A percentile compares a stretch with the other conserved stretches of the same genome.
Conservation (phyloP, 2,113 vertebrate genomes). For the Tiliqua scincoides region DNA sequence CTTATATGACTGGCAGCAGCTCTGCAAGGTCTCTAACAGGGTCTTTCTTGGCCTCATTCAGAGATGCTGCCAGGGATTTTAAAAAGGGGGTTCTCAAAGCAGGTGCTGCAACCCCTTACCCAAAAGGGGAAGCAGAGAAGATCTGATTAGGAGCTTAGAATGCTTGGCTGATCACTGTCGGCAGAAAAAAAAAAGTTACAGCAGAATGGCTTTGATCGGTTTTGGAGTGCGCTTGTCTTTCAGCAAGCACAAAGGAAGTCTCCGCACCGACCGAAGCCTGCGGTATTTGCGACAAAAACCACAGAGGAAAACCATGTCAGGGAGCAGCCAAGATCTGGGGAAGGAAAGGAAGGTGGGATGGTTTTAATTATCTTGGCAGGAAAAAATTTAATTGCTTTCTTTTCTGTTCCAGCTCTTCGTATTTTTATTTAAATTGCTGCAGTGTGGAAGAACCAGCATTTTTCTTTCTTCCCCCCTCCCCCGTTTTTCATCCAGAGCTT, state of each 20-base stretch:
- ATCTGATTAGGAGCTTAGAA: background rate
- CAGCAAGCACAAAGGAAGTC: constrained; percentile 35
- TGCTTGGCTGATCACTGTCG: background rate
- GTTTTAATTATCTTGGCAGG: background rate
- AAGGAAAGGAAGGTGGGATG: background rate
- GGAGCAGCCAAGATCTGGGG: constrained; percentile 33
- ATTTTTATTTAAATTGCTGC: background rate
- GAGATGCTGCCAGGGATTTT: no score
- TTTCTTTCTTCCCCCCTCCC: no score
- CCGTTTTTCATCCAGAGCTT: background rate
- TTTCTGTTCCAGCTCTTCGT: constrained; percentile 11
- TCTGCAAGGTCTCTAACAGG: no score
- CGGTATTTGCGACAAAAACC: background rate
- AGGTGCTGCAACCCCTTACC: no score
- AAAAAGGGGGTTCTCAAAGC: no score
- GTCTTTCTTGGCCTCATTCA: no score
- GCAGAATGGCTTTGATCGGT: no score
- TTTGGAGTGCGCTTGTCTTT: background rate
- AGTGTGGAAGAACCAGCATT: background rate
- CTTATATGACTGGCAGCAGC: no score
- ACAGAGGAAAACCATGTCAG: background rate
- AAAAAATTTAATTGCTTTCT: background rate
- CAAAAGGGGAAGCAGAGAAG: background rate
- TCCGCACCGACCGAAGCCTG: background rate
- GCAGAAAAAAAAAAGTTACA: background rate